phyloP scores from a whole-genome alignment of 2,888 invertebrate species.

The Drosophila suboccidentalis region DNA sequence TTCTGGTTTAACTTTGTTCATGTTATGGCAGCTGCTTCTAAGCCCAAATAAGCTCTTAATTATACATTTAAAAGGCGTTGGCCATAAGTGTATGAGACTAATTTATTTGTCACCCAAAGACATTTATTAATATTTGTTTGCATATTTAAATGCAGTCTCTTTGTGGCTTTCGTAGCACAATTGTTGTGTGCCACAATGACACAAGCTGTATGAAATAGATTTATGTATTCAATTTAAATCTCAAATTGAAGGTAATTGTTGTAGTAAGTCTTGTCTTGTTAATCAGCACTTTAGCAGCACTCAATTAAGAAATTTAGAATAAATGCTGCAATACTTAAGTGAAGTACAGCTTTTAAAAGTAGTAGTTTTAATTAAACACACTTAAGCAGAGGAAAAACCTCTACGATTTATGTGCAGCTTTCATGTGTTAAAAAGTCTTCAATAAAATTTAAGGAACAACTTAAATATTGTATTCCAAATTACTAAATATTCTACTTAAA shows the following conservation, averaged over 20 bases:
- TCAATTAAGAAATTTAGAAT: neutral
- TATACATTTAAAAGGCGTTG: neutral
- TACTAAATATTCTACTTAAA: too few relatives aligned
- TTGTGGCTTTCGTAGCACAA: neutral
- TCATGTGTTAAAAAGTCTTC: neutral
- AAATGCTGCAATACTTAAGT: neutral
- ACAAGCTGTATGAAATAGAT: neutral
- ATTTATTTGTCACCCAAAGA: constrained; percentile 12
- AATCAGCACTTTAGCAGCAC: neutral
- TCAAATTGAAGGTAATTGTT: neutral
- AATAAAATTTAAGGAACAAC: too few relatives aligned
- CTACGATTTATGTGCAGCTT: neutral
- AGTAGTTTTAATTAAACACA: neutral
- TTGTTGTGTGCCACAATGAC: neutral
- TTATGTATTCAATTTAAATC: neutral
- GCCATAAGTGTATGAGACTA: neutral
- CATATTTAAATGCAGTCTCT: constrained; percentile 1
- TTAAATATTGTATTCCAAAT: too few relatives aligned
- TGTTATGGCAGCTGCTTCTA: constrained; percentile 12
- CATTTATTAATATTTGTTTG: constrained; percentile 14
- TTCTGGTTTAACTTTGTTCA: constrained; percentile 17
- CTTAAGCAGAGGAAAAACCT: neutral
- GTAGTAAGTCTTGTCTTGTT: neutral
- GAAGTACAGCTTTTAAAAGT: neutral
- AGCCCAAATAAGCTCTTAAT: constrained; percentile 15